Evolutionary conservation across 2,888 invertebrate species (phyloP), one percentile per base, ranked within the genome.

Genomic region (Dione vanillae): DNA sequence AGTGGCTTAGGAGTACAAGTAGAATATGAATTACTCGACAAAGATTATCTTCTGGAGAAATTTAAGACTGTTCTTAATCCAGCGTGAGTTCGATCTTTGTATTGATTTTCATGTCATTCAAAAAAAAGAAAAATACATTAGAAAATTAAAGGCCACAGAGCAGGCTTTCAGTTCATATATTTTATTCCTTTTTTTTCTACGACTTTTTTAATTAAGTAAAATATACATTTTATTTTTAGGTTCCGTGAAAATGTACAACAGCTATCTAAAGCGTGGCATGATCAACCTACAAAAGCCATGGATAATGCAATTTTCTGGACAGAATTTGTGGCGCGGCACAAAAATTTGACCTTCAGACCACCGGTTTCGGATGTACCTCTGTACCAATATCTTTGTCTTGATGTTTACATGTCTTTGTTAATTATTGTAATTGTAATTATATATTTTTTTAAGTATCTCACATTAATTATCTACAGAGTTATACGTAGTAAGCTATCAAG

Each of bases 291-390:
- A 72, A 86, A 92, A 12, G 92, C 94, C 3, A 76, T 94, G 67
- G 91, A 94, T 67, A 91, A 87, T 8, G 94, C 94, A 65, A 84
- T 94, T 76, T 94, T 94, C 85, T 94, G 94, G 91, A 92, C 94
- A 11, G 95, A 95, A 75, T 94, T 94, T 78, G 91, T 94, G 70
- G 86, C 94, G 43, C 82, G 90, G 14, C 85, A 92, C 72, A 84
- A 82, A 40, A 90, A 91, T 19, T 86, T 88, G 1, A 89, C 91
- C 73, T 82, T 93, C 1, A 84, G 82, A 76, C 82, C 92, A 56
- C 78, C 82, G 9, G 83, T 87, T 70, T 84, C 86, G 0, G 83
- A 83, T 52, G 78, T 85, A 20, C 89, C 92, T 0, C 75, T 85
- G 68, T 91, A 91, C 80, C 87, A 89, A 71, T 88, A 91, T 73